Conservation (phyloP, 2,888 invertebrate species). For the Eucriotettix oculatus region DNA sequence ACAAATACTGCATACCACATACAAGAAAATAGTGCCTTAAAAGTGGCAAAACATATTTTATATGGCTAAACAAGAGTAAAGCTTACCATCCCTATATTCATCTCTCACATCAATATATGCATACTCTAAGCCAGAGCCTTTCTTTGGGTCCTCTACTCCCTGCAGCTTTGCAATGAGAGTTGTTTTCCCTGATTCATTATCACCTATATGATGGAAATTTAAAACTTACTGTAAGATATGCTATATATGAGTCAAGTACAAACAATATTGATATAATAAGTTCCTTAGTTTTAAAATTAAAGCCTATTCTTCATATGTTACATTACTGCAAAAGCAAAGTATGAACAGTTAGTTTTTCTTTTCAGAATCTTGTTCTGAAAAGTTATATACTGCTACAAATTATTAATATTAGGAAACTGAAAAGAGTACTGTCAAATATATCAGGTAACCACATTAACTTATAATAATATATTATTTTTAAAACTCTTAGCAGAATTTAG, state of each 20-base stretch:
- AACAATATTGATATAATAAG: background rate
- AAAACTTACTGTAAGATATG: background rate
- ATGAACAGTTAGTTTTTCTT: too few species aligned
- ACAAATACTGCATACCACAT: background rate
- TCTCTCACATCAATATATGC: constrained; percentile 95
- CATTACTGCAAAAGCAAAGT: background rate
- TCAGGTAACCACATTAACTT: too few species aligned
- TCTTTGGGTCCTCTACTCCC: constrained; percentile 92
- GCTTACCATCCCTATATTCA: constrained; percentile 89
- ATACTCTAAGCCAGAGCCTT: constrained; percentile 93
- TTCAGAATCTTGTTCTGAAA: too few species aligned
- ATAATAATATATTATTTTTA: too few species aligned
- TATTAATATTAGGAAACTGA: too few species aligned
- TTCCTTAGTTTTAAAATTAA: background rate
- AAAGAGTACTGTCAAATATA: too few species aligned
- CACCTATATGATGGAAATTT: constrained; percentile 35
- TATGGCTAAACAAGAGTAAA: background rate
- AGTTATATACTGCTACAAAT: too few species aligned
- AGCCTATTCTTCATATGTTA: background rate
- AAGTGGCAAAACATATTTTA: background rate
- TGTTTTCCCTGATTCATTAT: constrained; percentile 97
- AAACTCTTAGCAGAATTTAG: too few species aligned
- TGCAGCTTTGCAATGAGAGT: constrained; percentile 93
- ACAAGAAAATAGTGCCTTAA: background rate
- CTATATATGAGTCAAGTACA: background rate